Evolutionary conservation across 2,113 vertebrate genomes (phyloP).

Genomic region (Rhineura floridana): DNA sequence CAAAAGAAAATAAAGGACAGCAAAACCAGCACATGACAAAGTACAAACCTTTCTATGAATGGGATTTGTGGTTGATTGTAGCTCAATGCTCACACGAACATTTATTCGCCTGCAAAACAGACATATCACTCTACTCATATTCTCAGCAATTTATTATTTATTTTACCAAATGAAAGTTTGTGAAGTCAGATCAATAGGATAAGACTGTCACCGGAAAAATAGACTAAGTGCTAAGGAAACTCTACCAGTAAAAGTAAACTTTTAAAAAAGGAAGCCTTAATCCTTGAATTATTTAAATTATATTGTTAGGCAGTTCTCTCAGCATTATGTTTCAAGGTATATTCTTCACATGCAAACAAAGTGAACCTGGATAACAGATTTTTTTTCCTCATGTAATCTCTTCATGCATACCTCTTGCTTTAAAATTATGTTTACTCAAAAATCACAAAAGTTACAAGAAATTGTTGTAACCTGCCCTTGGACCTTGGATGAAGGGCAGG

Average conservation of each 20-base stretch:
- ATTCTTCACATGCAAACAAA: not conserved
- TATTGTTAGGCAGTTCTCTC: not conserved
- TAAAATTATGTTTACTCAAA: no score
- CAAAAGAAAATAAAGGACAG: not conserved
- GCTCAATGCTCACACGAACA: slow-evolving; percentile 86
- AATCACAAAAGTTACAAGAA: no score
- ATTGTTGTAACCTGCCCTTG: no score
- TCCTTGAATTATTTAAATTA: not conserved
- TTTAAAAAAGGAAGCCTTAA: not conserved
- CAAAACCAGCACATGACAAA: not conserved
- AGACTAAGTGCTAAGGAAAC: not conserved
- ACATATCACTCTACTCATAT: slow-evolving; percentile 22
- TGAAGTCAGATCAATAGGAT: not conserved
- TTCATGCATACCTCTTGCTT: not conserved
- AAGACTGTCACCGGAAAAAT: not conserved
- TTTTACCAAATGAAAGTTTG: not conserved
- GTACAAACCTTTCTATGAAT: slow-evolving; percentile 88
- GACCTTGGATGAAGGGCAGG: no score
- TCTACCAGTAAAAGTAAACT: fast-evolving
- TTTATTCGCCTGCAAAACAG: slow-evolving; percentile 78
- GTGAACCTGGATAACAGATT: not conserved
- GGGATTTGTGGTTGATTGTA: slow-evolving; percentile 83
- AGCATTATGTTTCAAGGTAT: not conserved
- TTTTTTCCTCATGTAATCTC: not conserved
- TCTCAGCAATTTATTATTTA: slow-evolving; percentile 4